Base-by-base conservation (phyloP, 2,797 vertebrate genomes). In the Paramormyrops hopkinsi region DNA sequence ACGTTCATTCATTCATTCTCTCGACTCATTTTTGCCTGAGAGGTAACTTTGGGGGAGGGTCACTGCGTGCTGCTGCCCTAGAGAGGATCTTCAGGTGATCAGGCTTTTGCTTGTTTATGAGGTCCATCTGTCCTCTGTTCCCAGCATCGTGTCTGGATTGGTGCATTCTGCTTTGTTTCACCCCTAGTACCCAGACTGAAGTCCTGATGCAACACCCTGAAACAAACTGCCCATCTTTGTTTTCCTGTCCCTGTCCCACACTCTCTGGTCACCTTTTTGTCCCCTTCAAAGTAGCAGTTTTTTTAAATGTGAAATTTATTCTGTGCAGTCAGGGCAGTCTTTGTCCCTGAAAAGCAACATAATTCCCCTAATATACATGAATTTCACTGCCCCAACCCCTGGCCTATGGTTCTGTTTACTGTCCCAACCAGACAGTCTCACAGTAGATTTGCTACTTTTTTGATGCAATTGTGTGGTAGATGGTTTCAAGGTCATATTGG, bases 171-270 rank as follows among this genome's bases (percentile, higher is more conserved):
- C 73, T 79, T 76, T 44, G 73, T 37, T 76, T 76, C 69, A 41
- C 69, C 69, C 37, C 37, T 76, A 76, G 69, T 79, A 79, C 73
- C 73, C 73, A 79, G 73, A 79, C 73, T 19, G 73, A 79, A 19
- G 73, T 79, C 37, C 73, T 79, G 73, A 79, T 79, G 73, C 73
- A 79, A 79, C 73, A 79, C 73, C 17, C 73, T 79, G 73, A 79
- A 79, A 79, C 73, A 79, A 79, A 37, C 73, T 79, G 73, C 33
- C 73, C 37, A 44, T 41, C 33, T 37, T 44, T 44, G 37, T 79
- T 79, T 79, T 6, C 37, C 4, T 2, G 37, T 79, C 37, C 14
- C 73, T 44, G 33, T 79, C 73, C 73, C 33, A 79, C 33, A 79
- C 73, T 41, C 73, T 37, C 73, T n/a, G 73, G 37, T 79, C 73